Evolutionary conservation across 2,113 vertebrate species (phyloP).

Genomic region (Morphnarchus princeps): DNA sequence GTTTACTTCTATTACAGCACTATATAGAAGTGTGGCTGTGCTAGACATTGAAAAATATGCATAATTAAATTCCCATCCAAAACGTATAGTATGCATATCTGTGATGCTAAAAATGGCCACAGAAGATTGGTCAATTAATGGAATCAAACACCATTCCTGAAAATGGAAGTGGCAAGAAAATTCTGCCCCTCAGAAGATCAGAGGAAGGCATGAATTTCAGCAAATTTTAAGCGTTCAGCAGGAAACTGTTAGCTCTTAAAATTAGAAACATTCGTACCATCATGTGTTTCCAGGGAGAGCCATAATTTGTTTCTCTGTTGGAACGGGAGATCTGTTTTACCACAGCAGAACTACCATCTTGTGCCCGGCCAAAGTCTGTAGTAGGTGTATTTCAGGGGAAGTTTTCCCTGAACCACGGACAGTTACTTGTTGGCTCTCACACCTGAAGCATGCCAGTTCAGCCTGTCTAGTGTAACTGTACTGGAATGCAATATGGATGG

Average conservation of each 20-base stretch:
- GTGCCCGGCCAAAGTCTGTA: background rate
- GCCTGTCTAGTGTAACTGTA: background rate
- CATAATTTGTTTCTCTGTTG: background rate
- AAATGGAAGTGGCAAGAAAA: background rate
- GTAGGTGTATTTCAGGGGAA: background rate
- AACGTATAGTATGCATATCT: background rate
- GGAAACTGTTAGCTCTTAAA: background rate
- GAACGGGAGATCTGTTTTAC: background rate
- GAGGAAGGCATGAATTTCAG: background rate
- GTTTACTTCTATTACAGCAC: background rate
- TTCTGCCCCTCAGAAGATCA: background rate
- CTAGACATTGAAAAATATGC: background rate
- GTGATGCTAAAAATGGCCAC: background rate
- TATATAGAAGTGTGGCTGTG: background rate
- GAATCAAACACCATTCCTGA: background rate
- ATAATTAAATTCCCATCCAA: background rate
- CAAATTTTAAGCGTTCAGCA: background rate
- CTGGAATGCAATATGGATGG: accelerated
- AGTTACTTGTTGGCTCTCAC: background rate
- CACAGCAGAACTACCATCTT: background rate
- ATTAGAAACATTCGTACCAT: background rate
- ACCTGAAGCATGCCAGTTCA: no score
- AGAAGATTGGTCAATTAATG: background rate
- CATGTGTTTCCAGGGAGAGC: background rate
- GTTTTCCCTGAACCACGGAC: background rate